Evolutionary conservation across 2,888 invertebrate species (phyloP), one percentile per base, ranked within the genome.

Genomic region (Pegoplata infirma): DNA sequence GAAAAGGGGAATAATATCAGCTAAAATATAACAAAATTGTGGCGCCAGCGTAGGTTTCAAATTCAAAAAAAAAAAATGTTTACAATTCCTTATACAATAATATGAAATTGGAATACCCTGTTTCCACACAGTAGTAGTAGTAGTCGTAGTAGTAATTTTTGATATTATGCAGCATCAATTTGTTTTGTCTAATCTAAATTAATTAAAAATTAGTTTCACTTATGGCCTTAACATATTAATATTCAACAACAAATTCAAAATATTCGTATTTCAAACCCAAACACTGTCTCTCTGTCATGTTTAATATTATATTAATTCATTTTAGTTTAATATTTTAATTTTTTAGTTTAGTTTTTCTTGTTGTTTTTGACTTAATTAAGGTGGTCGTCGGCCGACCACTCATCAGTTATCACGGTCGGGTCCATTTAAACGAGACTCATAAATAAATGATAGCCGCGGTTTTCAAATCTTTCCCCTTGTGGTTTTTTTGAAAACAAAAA

Each of bases 21-120:
- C 19, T 3, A 56, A 47, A 23, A 23, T 17, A 56, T 67, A 51
- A 53, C 40, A 46, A 49, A 44, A 56, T n/a, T 19, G 53, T 85
- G 86, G 88, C 88, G 86, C 86, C 86, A 86, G 84, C 83, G 86
- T 86, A 84, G 86, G 87, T 69, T 84, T 81, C 36, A 36, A 19
- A 44, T n/a, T 46, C 10, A 3, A 53, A 51, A 8, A 10, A 28
- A 28, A 12, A 21, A 83, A 84, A 83, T 86, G 84, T 87, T 85
- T 86, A 86, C 82, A 84, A 83, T 82, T 84, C 67, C 63, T 67
- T 61, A 61, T 61, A n/a, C 5, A 23, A n/a, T 16, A 47, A 56
- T 47, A 63, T 59, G 5, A 64, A 17, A 71, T 44, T n/a, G n/a
- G n/a, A n/a, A 44, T 14, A 63, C 47, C 40, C 28, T 32, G 21